Conservation (phyloP, 2,888 invertebrate genomes). For the Epistrophe grossulariae region DNA sequence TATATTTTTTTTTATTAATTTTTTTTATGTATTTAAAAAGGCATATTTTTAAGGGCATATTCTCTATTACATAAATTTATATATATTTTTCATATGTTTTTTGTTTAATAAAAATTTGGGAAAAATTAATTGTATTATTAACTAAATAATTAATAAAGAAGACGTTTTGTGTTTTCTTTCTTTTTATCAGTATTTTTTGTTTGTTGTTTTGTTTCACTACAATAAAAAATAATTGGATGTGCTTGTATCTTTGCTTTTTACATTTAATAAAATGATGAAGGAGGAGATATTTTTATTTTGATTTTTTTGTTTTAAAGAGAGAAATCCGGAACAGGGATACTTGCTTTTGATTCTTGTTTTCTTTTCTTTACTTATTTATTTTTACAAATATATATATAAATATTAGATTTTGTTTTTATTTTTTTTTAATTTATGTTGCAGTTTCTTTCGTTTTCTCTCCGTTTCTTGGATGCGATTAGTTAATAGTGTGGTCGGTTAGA, state of each 20-base stretch:
- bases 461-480: slow-evolving; percentile 68
- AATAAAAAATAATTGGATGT: slow-evolving; percentile 54
- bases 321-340: slow-evolving; percentile 50
- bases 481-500: slow-evolving; percentile 69
- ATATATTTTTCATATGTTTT: slow-evolving; percentile 49
- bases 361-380: slow-evolving; percentile 41
- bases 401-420: slow-evolving; percentile 54
- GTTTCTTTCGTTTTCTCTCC: slow-evolving; percentile 67
- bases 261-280: slow-evolving; percentile 28
- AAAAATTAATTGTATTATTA: slow-evolving; percentile 67
- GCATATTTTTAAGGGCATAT: slow-evolving; percentile 77
- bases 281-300: slow-evolving; percentile 33
- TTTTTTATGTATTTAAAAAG: slow-evolving; percentile 74
- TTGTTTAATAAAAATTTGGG: slow-evolving; percentile 46
- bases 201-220: slow-evolving; percentile 25
- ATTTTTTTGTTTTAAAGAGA: slow-evolving; percentile 39
- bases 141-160: slow-evolving; percentile 66
- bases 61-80: slow-evolving; percentile 72
- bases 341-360: slow-evolving; percentile 60
- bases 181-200: slow-evolving; percentile 19
- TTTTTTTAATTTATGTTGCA: slow-evolving; percentile 56
- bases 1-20: slow-evolving; percentile 17
- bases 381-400: slow-evolving; percentile 68
- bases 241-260: slow-evolving; percentile 44
- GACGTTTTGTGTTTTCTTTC: slow-evolving; percentile 33